Evolutionary conservation across 2,113 vertebrate genomes (phyloP).

Genomic region (Muscicapa adusta): DNA sequence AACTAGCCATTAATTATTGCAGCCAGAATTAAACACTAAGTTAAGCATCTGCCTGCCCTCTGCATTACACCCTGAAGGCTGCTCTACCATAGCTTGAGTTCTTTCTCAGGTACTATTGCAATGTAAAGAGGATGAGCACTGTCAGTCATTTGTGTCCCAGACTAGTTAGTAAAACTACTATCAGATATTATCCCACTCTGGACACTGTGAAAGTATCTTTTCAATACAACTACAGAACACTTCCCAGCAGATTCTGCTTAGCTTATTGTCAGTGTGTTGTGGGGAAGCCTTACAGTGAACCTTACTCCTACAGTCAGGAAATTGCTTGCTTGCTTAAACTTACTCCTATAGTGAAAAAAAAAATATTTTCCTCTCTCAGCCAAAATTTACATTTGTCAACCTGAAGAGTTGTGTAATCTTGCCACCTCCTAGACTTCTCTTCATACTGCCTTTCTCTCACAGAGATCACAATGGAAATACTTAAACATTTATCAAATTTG

Average conservation of each 20-base stretch:
- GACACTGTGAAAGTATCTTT: neutral
- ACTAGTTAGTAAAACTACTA: neutral
- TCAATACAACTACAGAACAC: neutral
- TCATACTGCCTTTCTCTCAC: neutral
- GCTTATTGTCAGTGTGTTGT: neutral
- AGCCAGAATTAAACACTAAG: neutral
- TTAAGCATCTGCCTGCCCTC: neutral
- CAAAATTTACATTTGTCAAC: neutral
- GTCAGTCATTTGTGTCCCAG: neutral
- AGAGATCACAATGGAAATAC: neutral
- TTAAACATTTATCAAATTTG: neutral
- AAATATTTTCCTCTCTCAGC: neutral
- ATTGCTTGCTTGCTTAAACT: neutral
- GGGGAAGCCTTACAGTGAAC: neutral
- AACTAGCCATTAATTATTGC: neutral
- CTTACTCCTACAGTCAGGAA: neutral
- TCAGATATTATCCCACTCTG: neutral
- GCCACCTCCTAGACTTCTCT: neutral
- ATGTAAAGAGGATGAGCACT: neutral
- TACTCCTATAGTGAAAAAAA: neutral
- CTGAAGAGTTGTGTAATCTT: neutral
- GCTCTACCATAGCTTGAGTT: neutral
- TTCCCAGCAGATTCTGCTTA: neutral
- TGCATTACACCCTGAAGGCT: neutral
- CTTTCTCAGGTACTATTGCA: neutral